Base-by-base conservation (phyloP, 1,140 invertebrate species). In the Holotrichia oblita region DNA sequence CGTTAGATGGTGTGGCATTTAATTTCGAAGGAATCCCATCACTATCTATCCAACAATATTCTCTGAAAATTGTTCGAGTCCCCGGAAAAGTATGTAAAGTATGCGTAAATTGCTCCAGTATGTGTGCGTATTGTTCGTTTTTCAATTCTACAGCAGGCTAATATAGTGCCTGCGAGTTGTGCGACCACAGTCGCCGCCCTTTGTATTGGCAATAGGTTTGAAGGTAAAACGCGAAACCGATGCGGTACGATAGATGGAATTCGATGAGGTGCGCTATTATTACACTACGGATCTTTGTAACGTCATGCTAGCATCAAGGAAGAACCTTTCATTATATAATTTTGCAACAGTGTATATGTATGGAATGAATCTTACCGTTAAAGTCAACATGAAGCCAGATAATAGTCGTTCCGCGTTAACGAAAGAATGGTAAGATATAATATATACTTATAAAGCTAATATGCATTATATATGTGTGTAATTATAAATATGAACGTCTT, bases 11-110 rank as follows among this genome's bases (percentile, higher is more conserved):
- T 20, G 17, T 64, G 61, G 61, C 24, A 64, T 64, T 64, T 64
- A 64, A 64, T 64, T 64, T 64, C 61, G 22, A 64, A 3, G 61
- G 61, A 64, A 64, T 64, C 6, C 61, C 61, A 64, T 64, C 61
- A 64, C 61, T 64, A 64, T 64, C 61, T 64, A 64, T 64, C 61
- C 61, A 20, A 20, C 22, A 20, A 22, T n/a, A n/a, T n/a, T 27
- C 17, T 64, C 61, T 64, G n/a, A 64, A 64, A 64, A 64, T 64
- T 24, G 61, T 64, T 64, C 61, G 20, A 22, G 61, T 27, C 24
- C 17, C 61, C 24, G 61, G 61, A 64, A 64, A 64, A 64, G 61
- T 64, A 64, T 64, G 61, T 64, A 64, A 64, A 64, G 61, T 27
- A 64, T 64, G 61, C 61, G 61, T 27, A 14, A 64, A 27, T 48